Evolutionary conservation across 2,113 vertebrate species (phyloP).

Genomic region (Notothenia coriiceps): DNA sequence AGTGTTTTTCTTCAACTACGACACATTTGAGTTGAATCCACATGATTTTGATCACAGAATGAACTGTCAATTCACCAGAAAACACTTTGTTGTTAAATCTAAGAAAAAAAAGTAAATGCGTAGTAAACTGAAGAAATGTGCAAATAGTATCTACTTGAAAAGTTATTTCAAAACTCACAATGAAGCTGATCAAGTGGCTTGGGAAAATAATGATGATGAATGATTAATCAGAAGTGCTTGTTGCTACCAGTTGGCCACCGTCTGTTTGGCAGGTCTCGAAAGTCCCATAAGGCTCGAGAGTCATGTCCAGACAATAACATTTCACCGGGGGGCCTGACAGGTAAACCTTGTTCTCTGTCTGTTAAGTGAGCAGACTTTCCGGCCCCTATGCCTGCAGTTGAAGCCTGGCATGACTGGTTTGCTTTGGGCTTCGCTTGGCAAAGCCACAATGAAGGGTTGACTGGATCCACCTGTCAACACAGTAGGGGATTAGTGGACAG

Average conservation of each 20-base stretch:
- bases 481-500: slow-evolving; percentile 55
- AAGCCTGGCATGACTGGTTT: slow-evolving; percentile 33
- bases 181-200: neutral
- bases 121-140: slow-evolving; percentile 1
- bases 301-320: slow-evolving; percentile 52
- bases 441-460: slow-evolving; percentile 44
- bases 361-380: slow-evolving; percentile 7
- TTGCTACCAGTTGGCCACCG: neutral
- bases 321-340: slow-evolving; percentile 23
- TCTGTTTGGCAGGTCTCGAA: slow-evolving; percentile 41
- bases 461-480: slow-evolving; percentile 68
- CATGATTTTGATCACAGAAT: no score
- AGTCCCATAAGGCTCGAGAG: slow-evolving; percentile 9
- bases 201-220: neutral
- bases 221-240: no score
- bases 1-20: neutral
- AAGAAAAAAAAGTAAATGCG: neutral
- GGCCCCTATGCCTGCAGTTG: slow-evolving; percentile 21
- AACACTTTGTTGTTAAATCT: no score
- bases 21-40: neutral
- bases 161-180: no score
- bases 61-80: no score
- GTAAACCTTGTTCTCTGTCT: slow-evolving; percentile 39
- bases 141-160: neutral
- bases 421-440: slow-evolving; percentile 46